phyloP scores from a whole-genome alignment of 1,140 invertebrate genomes.

The Pseudomyrmex sp. region DNA sequence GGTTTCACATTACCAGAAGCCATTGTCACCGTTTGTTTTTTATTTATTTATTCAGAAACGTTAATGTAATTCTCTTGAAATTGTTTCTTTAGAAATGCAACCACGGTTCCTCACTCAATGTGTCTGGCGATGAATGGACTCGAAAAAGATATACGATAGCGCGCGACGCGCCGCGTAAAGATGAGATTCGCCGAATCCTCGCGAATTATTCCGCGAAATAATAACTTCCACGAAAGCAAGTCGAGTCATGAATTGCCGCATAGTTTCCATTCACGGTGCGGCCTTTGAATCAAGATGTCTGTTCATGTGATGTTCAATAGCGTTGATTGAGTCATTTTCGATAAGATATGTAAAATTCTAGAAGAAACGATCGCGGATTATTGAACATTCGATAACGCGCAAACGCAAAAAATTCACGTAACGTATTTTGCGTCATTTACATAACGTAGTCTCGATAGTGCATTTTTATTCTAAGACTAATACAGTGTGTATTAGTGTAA shows the following conservation, averaged over 20 bases:
- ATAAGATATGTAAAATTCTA: conserved; percentile 55
- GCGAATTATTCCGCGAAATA: conserved; percentile 47
- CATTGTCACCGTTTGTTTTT: neutral
- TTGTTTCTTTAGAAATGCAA: neutral
- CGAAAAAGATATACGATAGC: conserved; percentile 48
- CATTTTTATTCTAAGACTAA: neutral
- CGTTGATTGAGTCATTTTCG: conserved; percentile 51
- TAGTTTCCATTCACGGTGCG: conserved; percentile 37
- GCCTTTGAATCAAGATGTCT: conserved; percentile 44
- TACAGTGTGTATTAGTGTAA: neutral
- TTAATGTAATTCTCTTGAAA: neutral
- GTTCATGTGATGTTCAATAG: conserved; percentile 48
- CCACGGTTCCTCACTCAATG: neutral
- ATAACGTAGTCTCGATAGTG: conserved; percentile 4
- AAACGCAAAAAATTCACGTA: neutral
- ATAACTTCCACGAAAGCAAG: conserved; percentile 38
- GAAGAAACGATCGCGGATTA: conserved; percentile 13
- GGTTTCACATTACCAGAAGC: neutral
- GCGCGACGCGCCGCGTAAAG: conserved; percentile 13
- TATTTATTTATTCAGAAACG: neutral
- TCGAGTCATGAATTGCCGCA: conserved; percentile 48
- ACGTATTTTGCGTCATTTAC: neutral
- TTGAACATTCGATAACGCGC: conserved; percentile 17
- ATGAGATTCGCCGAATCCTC: conserved; percentile 46
- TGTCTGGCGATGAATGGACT: conserved; percentile 17